phyloP scores from a whole-genome alignment of 1,140 invertebrate genomes.

The Anastrepha obliqua region DNA sequence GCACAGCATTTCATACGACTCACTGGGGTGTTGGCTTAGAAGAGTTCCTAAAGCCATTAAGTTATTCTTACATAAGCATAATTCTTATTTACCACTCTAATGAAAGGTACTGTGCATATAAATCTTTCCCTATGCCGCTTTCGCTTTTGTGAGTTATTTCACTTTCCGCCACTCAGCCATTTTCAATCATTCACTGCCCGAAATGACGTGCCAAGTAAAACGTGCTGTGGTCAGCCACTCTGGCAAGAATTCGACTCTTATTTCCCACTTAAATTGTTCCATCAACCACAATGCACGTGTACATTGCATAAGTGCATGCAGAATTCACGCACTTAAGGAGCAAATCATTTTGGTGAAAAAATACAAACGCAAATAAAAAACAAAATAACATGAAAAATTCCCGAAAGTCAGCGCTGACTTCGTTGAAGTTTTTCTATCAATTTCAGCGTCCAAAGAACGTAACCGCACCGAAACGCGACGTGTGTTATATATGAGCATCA shows the following conservation, averaged over 20 bases:
- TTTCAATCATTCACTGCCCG: background rate
- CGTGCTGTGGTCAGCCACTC: background rate
- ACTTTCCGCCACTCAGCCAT: background rate
- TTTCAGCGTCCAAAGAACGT: background rate
- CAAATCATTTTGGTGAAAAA: background rate
- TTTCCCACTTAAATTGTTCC: background rate
- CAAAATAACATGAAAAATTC: background rate
- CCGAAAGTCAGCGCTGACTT: background rate
- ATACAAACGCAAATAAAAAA: background rate
- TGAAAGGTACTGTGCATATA: no score
- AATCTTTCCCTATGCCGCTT: no score
- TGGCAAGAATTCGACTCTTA: background rate
- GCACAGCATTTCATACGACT: no score
- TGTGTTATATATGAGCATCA: background rate
- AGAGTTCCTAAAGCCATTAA: no score
- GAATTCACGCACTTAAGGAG: background rate
- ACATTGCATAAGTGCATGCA: background rate
- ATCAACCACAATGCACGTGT: background rate
- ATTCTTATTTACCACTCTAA: no score
- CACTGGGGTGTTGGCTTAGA: no score
- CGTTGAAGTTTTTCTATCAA: constrained; percentile 28
- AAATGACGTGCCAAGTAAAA: background rate
- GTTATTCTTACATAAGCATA: no score
- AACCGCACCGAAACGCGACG: background rate
- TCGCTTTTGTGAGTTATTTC: no score